Conservation (phyloP, 2,113 vertebrate genomes). For the Cynopterus brachyotis region DNA sequence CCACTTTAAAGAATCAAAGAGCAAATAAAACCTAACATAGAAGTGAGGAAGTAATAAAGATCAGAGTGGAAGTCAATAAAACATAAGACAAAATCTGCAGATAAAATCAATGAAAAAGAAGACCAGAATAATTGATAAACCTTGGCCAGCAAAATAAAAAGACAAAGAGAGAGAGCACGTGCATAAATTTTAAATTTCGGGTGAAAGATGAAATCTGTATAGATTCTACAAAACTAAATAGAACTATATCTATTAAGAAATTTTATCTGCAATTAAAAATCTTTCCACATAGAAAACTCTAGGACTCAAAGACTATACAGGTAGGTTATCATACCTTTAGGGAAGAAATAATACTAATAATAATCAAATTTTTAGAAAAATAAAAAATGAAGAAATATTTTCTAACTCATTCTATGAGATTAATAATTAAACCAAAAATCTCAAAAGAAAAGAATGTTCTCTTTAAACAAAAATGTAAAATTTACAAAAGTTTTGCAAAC, state of each 20-base stretch:
- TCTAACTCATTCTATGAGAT: not conserved
- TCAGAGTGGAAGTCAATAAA: not conserved
- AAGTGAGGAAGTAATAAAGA: not conserved
- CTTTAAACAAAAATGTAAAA: not conserved
- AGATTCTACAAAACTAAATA: not conserved
- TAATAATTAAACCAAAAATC: not conserved
- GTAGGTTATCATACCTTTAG: not conserved
- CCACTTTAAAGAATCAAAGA: not conserved
- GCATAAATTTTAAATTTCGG: not conserved
- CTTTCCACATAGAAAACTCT: not conserved
- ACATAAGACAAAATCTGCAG: not conserved
- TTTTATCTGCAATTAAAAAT: not conserved
- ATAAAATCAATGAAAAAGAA: not conserved
- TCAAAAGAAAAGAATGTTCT: not conserved
- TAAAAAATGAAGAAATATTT: not conserved
- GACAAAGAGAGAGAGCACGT: not conserved
- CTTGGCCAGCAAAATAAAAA: not conserved
- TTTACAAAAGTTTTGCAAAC: not conserved
- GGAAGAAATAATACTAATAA: not conserved
- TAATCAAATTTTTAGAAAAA: not conserved
- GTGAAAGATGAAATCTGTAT: not conserved
- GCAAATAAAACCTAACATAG: not conserved
- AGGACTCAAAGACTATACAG: not conserved
- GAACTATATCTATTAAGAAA: not conserved
- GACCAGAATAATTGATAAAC: not conserved